Base-by-base conservation (phyloP, 2,797 vertebrate species). In the Crocodylus rhombifer region DNA sequence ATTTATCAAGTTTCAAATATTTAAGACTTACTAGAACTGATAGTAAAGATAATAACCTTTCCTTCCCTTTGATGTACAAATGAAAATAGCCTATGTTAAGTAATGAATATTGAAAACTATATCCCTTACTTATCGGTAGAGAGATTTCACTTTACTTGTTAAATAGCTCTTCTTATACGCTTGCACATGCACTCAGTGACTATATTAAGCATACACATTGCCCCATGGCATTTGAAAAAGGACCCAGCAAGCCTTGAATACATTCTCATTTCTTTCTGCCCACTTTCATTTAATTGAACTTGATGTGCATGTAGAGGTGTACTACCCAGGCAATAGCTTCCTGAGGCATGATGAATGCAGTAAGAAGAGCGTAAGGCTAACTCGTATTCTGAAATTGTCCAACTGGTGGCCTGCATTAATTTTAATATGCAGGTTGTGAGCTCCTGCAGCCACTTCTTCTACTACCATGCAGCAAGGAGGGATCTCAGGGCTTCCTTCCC, bases 1-100 rank as follows among this genome's bases (percentile, higher is more conserved):
- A 77, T 94, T 92, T 93, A 74, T 26, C 36, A 81, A 17, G 80
- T 96, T 96, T 96, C 82, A 95, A 95, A 90, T 25, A 90, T 84
- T 93, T 94, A 65, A 84, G 60, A 88, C 67, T 89, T 93, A 61
- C 82, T 85, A 69, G 77, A 94, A 93, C 58, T 61, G 20, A 36
- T 92, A 91, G 23, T n/a, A 71, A 87, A 78, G 63, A 89, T 82
- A 77, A 87, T 82, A 84, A 17, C 42, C 81, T 90, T 92, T 90
- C 13, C 17, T 89, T 96, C 36, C 30, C 87, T 94, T 88, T 92
- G 16, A 71, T 84, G 60, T 30, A 71, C 74, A 86, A 85, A 64
- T 78, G 62, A 89, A 94, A 90, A 91, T 25, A 7, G 30, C 20
- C 5, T 55, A 28, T 76, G 18, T 87, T 89, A 86, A 78, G 30